These are phyloP conservation scores for Amblyornis subalaris DNA, from an alignment of 2,113 vertebrate genomes.

Conservation along the genomic window DNA sequence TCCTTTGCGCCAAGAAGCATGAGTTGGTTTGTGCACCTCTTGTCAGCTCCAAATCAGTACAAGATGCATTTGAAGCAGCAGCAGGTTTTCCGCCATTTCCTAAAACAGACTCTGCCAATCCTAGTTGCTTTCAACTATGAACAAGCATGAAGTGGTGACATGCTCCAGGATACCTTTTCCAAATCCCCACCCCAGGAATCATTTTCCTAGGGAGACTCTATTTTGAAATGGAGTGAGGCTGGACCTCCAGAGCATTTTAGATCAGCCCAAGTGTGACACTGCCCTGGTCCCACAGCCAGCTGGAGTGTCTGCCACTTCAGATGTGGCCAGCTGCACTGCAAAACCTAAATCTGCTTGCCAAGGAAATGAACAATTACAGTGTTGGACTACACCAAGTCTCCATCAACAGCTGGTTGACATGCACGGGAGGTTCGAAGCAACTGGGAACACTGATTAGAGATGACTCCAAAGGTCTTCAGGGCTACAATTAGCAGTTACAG, in stretches of 20 bases:
- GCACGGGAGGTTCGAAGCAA: neutral
- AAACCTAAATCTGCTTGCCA: neutral
- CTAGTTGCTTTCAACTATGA: neutral
- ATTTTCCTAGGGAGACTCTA: neutral
- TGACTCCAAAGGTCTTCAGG: neutral
- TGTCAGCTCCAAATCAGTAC: neutral
- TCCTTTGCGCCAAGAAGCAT: neutral
- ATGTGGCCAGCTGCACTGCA: accelerated
- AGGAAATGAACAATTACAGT: neutral
- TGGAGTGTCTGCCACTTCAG: neutral
- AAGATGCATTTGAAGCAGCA: neutral
- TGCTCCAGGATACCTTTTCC: neutral
- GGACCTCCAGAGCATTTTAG: neutral
- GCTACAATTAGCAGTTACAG: neutral
- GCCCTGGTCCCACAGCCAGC: accelerated
- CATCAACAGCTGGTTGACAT: neutral
- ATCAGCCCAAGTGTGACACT: neutral
- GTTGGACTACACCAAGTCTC: accelerated
- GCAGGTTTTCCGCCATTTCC: neutral
- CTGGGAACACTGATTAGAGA: neutral
- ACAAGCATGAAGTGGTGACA: neutral
- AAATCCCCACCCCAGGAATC: neutral
- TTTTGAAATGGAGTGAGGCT: accelerated
- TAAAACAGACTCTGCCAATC: neutral
- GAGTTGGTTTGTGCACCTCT: neutral